These are phyloP conservation scores for Ovis canadensis DNA, from an alignment of 2,113 vertebrate species.

Conservation along the genomic window DNA sequence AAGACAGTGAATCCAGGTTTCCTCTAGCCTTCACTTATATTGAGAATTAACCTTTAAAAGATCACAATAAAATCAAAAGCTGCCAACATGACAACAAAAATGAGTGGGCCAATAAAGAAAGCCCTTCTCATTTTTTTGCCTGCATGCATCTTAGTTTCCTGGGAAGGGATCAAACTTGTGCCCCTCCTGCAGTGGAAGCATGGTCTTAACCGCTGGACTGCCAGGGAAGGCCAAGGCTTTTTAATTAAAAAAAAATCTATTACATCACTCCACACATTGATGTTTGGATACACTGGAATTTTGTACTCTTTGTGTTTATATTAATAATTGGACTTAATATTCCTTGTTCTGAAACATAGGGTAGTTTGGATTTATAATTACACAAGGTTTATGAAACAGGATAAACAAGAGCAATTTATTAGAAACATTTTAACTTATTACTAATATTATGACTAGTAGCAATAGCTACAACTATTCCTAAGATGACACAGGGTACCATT, in stretches of 20 bases:
- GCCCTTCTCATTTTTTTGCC: background rate
- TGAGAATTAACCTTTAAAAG: background rate
- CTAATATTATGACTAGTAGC: background rate
- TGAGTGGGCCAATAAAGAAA: background rate
- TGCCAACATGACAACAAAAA: background rate
- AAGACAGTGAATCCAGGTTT: background rate
- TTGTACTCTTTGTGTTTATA: background rate
- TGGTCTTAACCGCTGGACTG: background rate
- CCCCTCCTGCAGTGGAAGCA: background rate
- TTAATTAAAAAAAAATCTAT: background rate
- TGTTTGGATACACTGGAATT: background rate
- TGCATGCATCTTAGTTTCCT: background rate
- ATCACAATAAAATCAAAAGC: background rate
- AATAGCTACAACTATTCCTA: background rate
- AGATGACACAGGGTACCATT: background rate
- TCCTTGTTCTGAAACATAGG: background rate
- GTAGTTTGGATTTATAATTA: background rate
- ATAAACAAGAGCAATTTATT: background rate
- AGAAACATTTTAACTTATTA: background rate
- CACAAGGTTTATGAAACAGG: background rate
- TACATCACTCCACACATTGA: background rate
- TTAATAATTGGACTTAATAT: background rate
- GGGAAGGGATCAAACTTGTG: background rate
- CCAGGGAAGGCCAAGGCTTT: background rate
- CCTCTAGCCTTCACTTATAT: background rate